Percentiles rank a stretch among this genome's conserved stretches.
These are phyloP conservation scores for Sphecodes monilicornis DNA, from an alignment of 2,888 invertebrate species.

Conservation along the genomic window DNA sequence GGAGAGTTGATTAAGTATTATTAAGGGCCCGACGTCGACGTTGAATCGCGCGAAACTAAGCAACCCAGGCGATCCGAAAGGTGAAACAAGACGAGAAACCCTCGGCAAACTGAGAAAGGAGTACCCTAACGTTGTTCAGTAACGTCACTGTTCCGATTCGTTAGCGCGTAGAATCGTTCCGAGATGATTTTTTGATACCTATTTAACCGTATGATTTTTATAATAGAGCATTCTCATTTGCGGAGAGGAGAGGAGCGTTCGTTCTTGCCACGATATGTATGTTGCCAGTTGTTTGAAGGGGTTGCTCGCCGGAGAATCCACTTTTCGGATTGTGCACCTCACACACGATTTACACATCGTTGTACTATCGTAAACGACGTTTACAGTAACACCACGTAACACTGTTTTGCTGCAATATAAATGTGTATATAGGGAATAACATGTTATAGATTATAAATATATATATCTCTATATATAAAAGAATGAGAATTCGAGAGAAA, in stretches of 20 bases:
- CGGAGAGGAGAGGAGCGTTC: not conserved
- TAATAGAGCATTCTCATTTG: slow-evolving; percentile 33
- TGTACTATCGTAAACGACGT: slow-evolving; percentile 53
- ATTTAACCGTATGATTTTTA: slow-evolving; percentile 48
- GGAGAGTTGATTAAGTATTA: not conserved
- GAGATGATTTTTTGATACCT: slow-evolving; percentile 58
- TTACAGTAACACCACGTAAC: slow-evolving; percentile 64
- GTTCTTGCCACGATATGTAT: not conserved
- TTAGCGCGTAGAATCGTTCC: slow-evolving; percentile 23
- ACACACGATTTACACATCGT: slow-evolving; percentile 47
- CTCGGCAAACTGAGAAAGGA: not conserved
- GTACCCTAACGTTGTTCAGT: not conserved
- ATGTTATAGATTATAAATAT: slow-evolving; percentile 78
- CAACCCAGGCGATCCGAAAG: slow-evolving; percentile 55
- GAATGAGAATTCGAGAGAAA: slow-evolving; percentile 78
- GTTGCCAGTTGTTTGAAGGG: slow-evolving; percentile 27
- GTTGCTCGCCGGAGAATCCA: slow-evolving; percentile 62
- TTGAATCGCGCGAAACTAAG: slow-evolving; percentile 57
- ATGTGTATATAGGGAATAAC: slow-evolving; percentile 83
- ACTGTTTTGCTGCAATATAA: slow-evolving; percentile 83
- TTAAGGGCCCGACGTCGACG: not conserved
- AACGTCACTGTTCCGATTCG: slow-evolving; percentile 25
- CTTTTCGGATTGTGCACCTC: slow-evolving; percentile 49
- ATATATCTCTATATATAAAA: slow-evolving; percentile 72
- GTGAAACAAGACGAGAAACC: not conserved